Base-by-base conservation (phyloP, 1,140 invertebrate genomes). In the Ooceraea biroi region DNA sequence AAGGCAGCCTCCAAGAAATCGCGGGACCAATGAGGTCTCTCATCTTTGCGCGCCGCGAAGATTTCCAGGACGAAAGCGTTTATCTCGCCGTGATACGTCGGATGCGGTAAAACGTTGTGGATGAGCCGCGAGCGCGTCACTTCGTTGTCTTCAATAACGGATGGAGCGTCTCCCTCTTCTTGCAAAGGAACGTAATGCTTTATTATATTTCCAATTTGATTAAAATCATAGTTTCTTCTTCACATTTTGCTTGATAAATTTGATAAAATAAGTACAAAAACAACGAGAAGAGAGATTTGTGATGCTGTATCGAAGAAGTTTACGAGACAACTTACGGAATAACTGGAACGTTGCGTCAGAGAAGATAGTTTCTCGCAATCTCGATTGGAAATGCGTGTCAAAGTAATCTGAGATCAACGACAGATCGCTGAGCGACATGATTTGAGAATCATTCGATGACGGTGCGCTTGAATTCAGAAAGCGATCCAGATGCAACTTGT, bases 1-100 rank as follows among this genome's bases (percentile, higher is more conserved):
- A 96, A 97, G 0, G 96, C 95, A 30, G 95, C 95, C 86, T 95
- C 94, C 11, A 97, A 91, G 83, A 97, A 95, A 85, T 96, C 94
- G 48, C 90, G 92, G 0, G 94, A 89, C 27, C 93, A 94, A 92
- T 96, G 95, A 88, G 96, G 95, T 85, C 61, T 87, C 27, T 74
- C 60, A 0, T 17, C 44, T 0, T 52, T 10, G 7, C 71, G 65
- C 57, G 7, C 77, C 27, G 74, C 76, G 22, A 91, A 84, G 10
- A 92, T 83, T 61, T 92, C 90, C 52, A 91, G 1, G 12, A 76
- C 76, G 61, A 92, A 92, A 30, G 69, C 91, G 61, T 92, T 91
- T 12, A 22, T 12, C 5, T 73, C 27, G 19, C 71, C 82, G 10
- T 63, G 7, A 44, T 85, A 87, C 19, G 17, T 36, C 0, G 78